phyloP scores from a whole-genome alignment of 2,797 vertebrate species.

The Bradypus variegatus region DNA sequence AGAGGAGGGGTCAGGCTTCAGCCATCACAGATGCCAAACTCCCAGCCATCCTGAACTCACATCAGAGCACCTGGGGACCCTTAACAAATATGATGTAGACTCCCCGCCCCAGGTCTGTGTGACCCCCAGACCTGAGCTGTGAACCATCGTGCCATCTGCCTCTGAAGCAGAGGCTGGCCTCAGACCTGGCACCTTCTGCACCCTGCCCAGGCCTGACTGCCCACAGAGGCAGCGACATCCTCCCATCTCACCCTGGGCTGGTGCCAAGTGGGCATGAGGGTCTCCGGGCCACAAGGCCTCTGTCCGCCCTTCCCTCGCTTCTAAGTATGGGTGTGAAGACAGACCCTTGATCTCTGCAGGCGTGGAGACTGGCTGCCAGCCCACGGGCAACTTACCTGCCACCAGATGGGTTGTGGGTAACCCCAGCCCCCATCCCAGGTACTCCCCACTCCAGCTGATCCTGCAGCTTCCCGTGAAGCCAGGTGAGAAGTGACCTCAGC shows the following conservation, averaged over 20 bases:
- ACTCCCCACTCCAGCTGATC: background rate
- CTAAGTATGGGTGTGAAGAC: background rate
- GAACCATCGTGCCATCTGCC: background rate
- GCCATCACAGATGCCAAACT: background rate
- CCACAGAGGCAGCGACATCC: rapidly evolving
- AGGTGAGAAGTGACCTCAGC: background rate
- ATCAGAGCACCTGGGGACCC: background rate
- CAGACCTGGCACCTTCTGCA: background rate
- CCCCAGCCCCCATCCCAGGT: background rate
- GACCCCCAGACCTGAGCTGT: background rate
- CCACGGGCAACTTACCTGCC: background rate
- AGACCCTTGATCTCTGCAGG: background rate
- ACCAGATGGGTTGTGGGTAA: background rate
- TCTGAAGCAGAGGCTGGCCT: background rate
- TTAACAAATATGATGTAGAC: rapidly evolving
- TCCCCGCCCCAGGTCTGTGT: background rate
- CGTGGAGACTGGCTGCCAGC: background rate
- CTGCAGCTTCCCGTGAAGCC: background rate
- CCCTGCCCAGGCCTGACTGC: background rate
- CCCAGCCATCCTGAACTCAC: background rate
- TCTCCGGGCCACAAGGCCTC: too few species aligned
- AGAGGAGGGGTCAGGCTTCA: background rate
- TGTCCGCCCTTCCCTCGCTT: background rate
- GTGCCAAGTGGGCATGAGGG: background rate
- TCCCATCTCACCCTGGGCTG: background rate